Conservation (phyloP, 2,113 vertebrate genomes). For the Drymodes brunneopygia region DNA sequence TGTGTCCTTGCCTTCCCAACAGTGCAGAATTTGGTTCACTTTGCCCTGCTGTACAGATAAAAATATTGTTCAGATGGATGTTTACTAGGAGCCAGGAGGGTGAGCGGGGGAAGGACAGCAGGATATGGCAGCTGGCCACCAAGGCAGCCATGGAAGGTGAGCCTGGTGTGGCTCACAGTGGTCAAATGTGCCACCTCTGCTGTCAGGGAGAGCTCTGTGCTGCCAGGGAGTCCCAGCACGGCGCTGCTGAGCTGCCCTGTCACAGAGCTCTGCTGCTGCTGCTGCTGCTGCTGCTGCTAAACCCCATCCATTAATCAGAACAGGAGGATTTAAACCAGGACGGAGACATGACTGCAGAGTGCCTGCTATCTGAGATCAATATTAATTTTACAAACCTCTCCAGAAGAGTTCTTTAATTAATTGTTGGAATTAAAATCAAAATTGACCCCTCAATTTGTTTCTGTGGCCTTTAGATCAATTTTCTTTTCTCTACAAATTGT, state of each 20-base stretch:
- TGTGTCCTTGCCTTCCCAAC: not conserved
- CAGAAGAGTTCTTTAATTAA: slow-evolving; percentile 62
- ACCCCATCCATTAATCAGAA: slow-evolving; percentile 40
- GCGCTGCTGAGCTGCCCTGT: not conserved
- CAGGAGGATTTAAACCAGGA: slow-evolving; percentile 5
- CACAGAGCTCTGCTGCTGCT: not conserved
- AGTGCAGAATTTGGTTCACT: not conserved
- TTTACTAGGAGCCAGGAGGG: not conserved
- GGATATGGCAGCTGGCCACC: not conserved
- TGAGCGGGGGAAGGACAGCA: not conserved
- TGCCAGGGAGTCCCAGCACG: rapidly evolving
- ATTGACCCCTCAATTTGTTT: slow-evolving; percentile 47
- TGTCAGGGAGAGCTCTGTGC: not conserved
- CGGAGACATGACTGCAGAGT: slow-evolving; percentile 21
- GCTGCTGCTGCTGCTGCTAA: not conserved
- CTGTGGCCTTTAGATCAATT: slow-evolving; percentile 34
- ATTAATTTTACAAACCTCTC: slow-evolving; percentile 53
- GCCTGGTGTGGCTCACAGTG: not conserved
- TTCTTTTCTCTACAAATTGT: slow-evolving; percentile 1
- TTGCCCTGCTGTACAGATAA: not conserved
- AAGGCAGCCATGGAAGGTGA: rapidly evolving
- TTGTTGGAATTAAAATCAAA: slow-evolving; percentile 52
- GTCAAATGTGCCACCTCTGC: not conserved
- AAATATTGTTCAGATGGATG: not conserved
- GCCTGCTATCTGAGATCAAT: slow-evolving; percentile 37